These are phyloP conservation scores for Drosophila bipectinata DNA, from an alignment of 1,140 invertebrate species.

Conservation along the genomic window DNA sequence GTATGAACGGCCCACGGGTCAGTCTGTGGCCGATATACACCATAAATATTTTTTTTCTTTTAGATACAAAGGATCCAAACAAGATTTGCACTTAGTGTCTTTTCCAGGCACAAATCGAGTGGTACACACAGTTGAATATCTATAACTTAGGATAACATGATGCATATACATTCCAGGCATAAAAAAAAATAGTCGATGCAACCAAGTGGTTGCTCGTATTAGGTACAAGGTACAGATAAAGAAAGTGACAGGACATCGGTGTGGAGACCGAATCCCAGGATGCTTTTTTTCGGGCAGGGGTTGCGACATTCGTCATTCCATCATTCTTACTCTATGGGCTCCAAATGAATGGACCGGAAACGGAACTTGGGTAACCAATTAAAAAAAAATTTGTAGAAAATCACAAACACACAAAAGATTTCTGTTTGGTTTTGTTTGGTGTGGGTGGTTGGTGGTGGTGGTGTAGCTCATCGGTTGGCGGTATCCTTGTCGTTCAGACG, in stretches of 20 bases:
- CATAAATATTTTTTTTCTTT: constrained; percentile 1
- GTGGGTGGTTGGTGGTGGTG: constrained; percentile 33
- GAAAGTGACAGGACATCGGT: constrained; percentile 36
- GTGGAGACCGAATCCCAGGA: constrained; percentile 24
- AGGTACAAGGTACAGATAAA: constrained; percentile 38
- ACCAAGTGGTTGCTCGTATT: constrained; percentile 45
- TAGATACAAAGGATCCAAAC: constrained; percentile 38
- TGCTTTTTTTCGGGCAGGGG: constrained; percentile 45
- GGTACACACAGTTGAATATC: constrained; percentile 27
- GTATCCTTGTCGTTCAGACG: constrained; percentile 53
- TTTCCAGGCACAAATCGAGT: constrained; percentile 31
- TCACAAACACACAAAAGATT: constrained; percentile 50
- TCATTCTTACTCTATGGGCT: constrained; percentile 44
- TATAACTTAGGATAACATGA: constrained; percentile 47
- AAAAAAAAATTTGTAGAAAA: constrained; percentile 39
- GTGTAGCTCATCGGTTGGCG: constrained; percentile 43
- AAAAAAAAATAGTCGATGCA: constrained; percentile 41
- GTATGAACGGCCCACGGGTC: constrained; percentile 50
- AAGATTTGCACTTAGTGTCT: constrained; percentile 38
- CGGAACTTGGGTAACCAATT: constrained; percentile 67
- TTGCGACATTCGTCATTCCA: constrained; percentile 65
- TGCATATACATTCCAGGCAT: constrained; percentile 75
- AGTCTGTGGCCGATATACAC: constrained; percentile 38
- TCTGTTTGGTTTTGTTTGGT: constrained; percentile 37
- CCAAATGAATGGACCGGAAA: constrained; percentile 45